Evolutionary conservation across 2,888 invertebrate species (phyloP).

Genomic region (Agriopis leucophaearia): DNA sequence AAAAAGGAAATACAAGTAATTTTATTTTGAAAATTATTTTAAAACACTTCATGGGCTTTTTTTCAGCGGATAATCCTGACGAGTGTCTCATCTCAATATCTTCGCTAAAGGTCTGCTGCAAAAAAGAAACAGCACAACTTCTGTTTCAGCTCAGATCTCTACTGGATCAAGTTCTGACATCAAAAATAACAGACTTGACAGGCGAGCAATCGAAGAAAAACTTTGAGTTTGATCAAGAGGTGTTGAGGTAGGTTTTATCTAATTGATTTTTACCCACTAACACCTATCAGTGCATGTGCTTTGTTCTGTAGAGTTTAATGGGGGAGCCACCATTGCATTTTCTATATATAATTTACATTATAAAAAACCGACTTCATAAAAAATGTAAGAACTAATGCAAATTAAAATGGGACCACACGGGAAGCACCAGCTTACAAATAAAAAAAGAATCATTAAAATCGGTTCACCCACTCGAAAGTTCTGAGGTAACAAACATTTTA

Average conservation of each 20-base stretch:
- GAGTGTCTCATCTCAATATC: slow-evolving; percentile 65
- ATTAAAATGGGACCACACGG: no score
- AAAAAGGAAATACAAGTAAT: no score
- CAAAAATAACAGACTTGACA: slow-evolving; percentile 61
- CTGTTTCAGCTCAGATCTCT: slow-evolving; percentile 67
- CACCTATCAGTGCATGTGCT: not conserved
- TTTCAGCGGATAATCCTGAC: slow-evolving; percentile 56
- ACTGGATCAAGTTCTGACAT: slow-evolving; percentile 73
- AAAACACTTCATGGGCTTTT: not conserved
- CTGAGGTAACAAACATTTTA: no score
- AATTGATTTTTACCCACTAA: not conserved
- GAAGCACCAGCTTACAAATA: no score
- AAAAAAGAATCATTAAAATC: no score
- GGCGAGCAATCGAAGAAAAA: slow-evolving; percentile 45
- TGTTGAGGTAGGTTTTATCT: slow-evolving; percentile 69
- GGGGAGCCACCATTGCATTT: no score
- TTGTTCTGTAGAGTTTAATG: no score
- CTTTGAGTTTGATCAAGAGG: slow-evolving; percentile 68
- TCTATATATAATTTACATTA: no score
- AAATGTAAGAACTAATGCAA: no score
- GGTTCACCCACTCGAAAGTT: no score
- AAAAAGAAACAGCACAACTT: slow-evolving; percentile 62
- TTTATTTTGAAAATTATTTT: no score
- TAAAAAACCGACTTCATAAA: no score
- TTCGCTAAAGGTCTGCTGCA: slow-evolving; percentile 65